Evolutionary conservation across 2,888 invertebrate species (phyloP).

Genomic region (Vannuccia rotundouncinata): DNA sequence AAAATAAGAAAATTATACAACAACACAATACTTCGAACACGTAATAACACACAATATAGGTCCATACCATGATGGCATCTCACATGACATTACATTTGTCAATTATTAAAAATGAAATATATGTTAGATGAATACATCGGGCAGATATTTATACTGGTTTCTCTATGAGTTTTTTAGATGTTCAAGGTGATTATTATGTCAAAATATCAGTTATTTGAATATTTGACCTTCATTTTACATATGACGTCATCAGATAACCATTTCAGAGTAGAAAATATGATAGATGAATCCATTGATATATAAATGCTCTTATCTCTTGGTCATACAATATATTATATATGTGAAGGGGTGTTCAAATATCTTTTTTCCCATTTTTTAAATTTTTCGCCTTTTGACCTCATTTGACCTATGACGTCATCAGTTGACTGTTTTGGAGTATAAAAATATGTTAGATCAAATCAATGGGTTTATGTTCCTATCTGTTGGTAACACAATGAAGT

Average conservation of each 20-base stretch:
- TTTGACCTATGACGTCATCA: neutral
- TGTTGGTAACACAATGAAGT: neutral
- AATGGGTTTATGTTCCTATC: neutral
- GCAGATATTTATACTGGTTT: neutral
- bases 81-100: neutral
- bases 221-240: neutral
- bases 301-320: neutral
- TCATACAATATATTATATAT: neutral
- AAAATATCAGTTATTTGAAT: neutral
- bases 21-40: neutral
- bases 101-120: neutral
- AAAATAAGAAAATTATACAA: neutral
- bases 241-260: neutral
- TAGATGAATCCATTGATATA: neutral
- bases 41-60: neutral
- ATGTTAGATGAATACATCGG: neutral
- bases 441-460: neutral
- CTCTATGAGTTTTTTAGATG: neutral
- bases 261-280: neutral
- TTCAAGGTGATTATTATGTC: neutral
- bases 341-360: neutral
- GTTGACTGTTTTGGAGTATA: neutral
- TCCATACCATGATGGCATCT: neutral
- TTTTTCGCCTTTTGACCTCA: neutral
- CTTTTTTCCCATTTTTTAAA: neutral